Evolutionary conservation across 2,797 vertebrate genomes (phyloP), one percentile per base, ranked within the genome.

Genomic region (Rhinatrema bivittatum): DNA sequence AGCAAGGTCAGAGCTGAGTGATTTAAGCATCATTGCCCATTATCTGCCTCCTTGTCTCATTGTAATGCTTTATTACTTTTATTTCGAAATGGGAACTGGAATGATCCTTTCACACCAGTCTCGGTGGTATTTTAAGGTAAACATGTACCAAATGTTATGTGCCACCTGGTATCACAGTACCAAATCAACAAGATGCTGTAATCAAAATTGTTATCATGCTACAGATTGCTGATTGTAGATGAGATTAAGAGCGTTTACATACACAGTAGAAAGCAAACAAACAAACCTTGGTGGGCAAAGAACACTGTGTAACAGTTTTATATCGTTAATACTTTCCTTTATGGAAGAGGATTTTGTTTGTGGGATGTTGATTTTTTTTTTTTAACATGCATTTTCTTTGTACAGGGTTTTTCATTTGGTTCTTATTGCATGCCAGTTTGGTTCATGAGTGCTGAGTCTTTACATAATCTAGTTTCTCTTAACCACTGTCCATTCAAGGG

Each of bases 1-100:
- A 14, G 18, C 35, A 46, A n/a, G 32, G 39, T 33, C 36, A 56
- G 25, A 35, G 46, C 37, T 54, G 35, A 62, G 53, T 50, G 33
- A 26, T 43, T 57, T 39, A 39, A 31, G 33, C 36, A 35, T 15
- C 6, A 1, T 30, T 35, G 8, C 21, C 20, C 31, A 17, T 21
- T 47, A 24, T 16, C n/a, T n/a, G 27, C 28, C 52, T 36, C 16
- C 26, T 41, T 61, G 36, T 20, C 38, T 5, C 20, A 2, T 2
- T 43, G 24, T 18, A 20, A 26, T 46, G 23, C 20, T 29, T 32
- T 20, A 42, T 42, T 33, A 32, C 28, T 37, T 30, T 32, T 65
- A 28, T 25, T 48, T 30, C 13, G 51, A 23, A 32, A 3, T 6
- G 31, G n/a, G 29, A 38, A 17, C 8, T 23, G 33, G 17, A 25